Evolutionary conservation across 2,113 vertebrate species (phyloP).

Genomic region (Scytalopus superciliaris): DNA sequence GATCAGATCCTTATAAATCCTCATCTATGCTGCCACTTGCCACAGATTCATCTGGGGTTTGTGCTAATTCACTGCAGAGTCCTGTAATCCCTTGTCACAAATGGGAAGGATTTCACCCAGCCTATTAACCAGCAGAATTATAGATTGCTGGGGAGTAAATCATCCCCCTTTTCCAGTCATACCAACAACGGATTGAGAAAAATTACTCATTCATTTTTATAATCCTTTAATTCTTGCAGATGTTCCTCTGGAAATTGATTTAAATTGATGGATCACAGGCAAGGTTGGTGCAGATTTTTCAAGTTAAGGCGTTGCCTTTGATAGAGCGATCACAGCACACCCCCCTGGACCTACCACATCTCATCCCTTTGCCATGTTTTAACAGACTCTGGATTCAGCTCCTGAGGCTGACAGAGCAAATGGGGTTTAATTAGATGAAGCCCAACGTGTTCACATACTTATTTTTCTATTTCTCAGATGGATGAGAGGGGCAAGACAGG

Average conservation of each 20-base stretch:
- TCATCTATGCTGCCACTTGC: neutral
- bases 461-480: neutral
- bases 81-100: slow-evolving; percentile 38
- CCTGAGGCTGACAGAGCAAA: neutral
- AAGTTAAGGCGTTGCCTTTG: neutral
- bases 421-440: neutral
- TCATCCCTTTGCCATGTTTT: neutral
- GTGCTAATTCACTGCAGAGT: slow-evolving; percentile 4
- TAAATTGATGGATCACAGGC: neutral
- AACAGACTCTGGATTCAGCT: neutral
- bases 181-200: slow-evolving; percentile 23
- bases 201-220: slow-evolving; percentile 39
- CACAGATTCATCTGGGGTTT: neutral
- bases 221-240: slow-evolving; percentile 50
- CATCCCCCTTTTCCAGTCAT: neutral
- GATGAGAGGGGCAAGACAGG: neutral
- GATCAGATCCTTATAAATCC: slow-evolving; percentile 6
- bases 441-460: neutral
- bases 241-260: slow-evolving; percentile 35
- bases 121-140: slow-evolving; percentile 37
- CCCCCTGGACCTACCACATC: neutral
- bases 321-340: neutral
- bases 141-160: slow-evolving; percentile 18
- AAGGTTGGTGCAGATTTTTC: neutral
- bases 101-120: slow-evolving; percentile 14